A percentile compares a stretch with the other conserved stretches of the same genome.
These are phyloP conservation scores for Astatoreochromis straeleni DNA, from an alignment of 2,113 vertebrate genomes.

Conservation along the genomic window DNA sequence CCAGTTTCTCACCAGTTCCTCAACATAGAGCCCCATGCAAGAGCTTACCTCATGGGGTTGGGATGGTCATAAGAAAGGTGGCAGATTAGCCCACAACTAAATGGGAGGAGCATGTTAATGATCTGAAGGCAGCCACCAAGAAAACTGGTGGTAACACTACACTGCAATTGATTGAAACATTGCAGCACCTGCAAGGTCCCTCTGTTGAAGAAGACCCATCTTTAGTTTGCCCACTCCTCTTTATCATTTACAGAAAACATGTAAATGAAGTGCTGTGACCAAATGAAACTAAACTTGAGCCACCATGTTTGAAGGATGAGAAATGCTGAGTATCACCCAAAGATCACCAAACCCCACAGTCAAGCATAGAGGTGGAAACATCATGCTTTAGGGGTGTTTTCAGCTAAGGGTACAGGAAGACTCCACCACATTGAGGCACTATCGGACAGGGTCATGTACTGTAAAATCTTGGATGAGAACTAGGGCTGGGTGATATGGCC, in stretches of 20 bases:
- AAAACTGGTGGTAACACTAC: not conserved
- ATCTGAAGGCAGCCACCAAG: not conserved
- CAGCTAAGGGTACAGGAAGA: not conserved
- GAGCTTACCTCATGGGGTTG: not conserved
- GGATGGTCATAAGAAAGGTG: not conserved
- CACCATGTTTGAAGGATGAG: not conserved
- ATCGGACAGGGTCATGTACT: not conserved
- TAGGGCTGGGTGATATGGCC: no score
- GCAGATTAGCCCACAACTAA: not conserved
- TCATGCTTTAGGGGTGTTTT: not conserved
- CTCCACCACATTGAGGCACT: not conserved
- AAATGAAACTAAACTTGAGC: not conserved
- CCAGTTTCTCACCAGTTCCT: not conserved
- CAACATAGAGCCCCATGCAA: not conserved
- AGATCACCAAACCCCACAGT: not conserved
- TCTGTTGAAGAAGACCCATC: not conserved
- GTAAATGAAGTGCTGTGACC: not conserved
- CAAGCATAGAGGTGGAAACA: not conserved
- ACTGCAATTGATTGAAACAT: not conserved
- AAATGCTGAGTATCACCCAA: not conserved
- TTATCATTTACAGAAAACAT: not conserved
- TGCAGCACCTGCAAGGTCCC: not conserved
- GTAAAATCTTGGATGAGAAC: not conserved
- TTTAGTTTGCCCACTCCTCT: not conserved
- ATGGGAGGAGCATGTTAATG: not conserved